These are phyloP conservation scores for Tigriopus japonicus DNA, from an alignment of 1,140 invertebrate species.

Conservation along the genomic window DNA sequence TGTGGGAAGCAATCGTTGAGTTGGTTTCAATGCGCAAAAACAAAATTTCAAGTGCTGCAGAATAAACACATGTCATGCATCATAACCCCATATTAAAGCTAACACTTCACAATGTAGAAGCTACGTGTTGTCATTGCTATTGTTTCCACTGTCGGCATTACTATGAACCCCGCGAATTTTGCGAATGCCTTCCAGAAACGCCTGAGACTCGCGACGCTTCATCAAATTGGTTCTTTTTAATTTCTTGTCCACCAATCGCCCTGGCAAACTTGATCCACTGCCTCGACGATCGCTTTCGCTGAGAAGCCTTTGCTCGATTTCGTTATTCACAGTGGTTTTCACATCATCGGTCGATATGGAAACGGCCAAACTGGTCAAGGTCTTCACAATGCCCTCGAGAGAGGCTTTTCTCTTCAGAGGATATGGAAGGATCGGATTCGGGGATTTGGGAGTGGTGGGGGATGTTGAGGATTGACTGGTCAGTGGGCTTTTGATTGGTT, in stretches of 20 bases:
- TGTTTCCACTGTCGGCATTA: no score
- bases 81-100: no score
- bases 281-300: not conserved
- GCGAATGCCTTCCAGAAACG: conserved; percentile 1
- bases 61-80: no score
- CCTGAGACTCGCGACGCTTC: conserved; percentile 11
- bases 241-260: conserved; percentile 4
- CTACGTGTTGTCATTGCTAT: not conserved
- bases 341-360: conserved; percentile 1
- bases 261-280: not conserved
- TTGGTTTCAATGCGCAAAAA: no score
- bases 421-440: no score
- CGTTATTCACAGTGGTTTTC: not conserved
- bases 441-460: not conserved
- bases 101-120: not conserved
- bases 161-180: conserved; percentile 6
- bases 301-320: not conserved
- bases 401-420: not conserved
- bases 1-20: no score
- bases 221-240: conserved; percentile 14
- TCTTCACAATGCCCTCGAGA: conserved; percentile 6
- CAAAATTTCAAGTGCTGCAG: no score
- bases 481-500: no score
- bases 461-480: not conserved
- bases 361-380: conserved; percentile 3